Conservation (phyloP, 1,140 invertebrate species). For the Orius insidiosus region DNA sequence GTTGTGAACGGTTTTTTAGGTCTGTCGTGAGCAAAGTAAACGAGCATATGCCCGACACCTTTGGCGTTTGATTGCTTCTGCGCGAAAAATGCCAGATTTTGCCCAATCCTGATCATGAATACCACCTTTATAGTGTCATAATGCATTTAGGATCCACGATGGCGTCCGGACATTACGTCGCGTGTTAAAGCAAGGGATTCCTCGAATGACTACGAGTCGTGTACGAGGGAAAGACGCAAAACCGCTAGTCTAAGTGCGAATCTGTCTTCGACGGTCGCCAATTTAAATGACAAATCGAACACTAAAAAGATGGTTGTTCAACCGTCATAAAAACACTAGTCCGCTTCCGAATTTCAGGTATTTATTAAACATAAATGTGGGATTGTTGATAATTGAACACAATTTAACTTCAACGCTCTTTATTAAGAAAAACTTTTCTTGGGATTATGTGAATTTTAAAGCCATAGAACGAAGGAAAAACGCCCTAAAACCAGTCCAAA, state of each 20-base stretch:
- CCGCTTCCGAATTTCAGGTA: slow-evolving; percentile 12
- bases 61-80: slow-evolving; percentile 64
- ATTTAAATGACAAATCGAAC: slow-evolving; percentile 10
- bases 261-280: background rate
- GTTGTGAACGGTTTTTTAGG: slow-evolving; percentile 20
- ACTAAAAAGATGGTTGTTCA: slow-evolving; percentile 12
- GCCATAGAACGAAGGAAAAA: too few relatives aligned
- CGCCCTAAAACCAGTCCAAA: too few relatives aligned
- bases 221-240: slow-evolving; percentile 23
- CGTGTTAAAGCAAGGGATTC: slow-evolving; percentile 53
- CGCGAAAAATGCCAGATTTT: slow-evolving; percentile 49
- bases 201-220: slow-evolving; percentile 38
- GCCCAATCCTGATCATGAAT: slow-evolving; percentile 38
- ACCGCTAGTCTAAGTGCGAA: slow-evolving; percentile 14
- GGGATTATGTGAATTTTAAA: too few relatives aligned
- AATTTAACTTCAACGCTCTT: too few relatives aligned
- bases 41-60: slow-evolving; percentile 69
- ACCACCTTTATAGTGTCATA: slow-evolving; percentile 70
- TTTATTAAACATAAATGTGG: background rate
- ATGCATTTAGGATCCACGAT: slow-evolving; percentile 77
- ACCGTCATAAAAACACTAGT: slow-evolving; percentile 12
- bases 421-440: too few relatives aligned
- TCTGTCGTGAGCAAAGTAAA: slow-evolving; percentile 57
- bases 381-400: too few relatives aligned
- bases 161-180: slow-evolving; percentile 79